Percentiles rank a stretch among this genome's conserved stretches.
Conservation (phyloP, 1,140 invertebrate species). For the Bombus confusus region DNA sequence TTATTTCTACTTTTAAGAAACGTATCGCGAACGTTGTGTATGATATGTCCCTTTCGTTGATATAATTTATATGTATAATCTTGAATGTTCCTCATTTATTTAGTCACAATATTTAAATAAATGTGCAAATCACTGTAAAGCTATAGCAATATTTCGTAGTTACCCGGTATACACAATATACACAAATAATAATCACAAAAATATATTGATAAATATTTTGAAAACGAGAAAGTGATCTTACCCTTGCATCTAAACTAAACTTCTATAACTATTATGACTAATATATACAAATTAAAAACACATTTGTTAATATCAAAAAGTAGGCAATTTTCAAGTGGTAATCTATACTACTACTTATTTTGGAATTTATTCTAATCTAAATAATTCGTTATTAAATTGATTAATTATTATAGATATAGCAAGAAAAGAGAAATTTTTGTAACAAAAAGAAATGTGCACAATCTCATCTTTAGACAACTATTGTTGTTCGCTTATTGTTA, state of each 20-base stretch:
- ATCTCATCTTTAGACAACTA: not conserved
- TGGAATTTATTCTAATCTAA: not conserved
- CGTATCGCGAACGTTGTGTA: conserved; percentile 12
- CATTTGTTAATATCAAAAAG: not conserved
- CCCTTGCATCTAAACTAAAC: not conserved
- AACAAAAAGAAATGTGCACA: not conserved
- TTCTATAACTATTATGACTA: not conserved
- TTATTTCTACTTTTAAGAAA: conserved; percentile 46
- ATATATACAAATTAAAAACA: not conserved
- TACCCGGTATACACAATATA: not conserved
- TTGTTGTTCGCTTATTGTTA: not conserved
- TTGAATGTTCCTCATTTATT: not conserved
- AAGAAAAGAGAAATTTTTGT: not conserved
- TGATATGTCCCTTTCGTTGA: conserved; percentile 34
- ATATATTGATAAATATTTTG: conserved; percentile 15
- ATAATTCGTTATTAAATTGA: conserved; percentile 1
- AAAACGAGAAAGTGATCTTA: not conserved
- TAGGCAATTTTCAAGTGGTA: not conserved
- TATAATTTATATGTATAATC: conserved; percentile 9
- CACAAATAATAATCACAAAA: conserved; percentile 14
- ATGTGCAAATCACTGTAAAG: conserved; percentile 8
- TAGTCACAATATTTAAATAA: not conserved
- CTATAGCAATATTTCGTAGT: conserved; percentile 2
- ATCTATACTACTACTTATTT: not conserved
- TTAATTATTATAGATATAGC: not conserved